These are phyloP conservation scores for Halichoerus grypus DNA, from an alignment of 2,113 vertebrate species.

Conservation along the genomic window DNA sequence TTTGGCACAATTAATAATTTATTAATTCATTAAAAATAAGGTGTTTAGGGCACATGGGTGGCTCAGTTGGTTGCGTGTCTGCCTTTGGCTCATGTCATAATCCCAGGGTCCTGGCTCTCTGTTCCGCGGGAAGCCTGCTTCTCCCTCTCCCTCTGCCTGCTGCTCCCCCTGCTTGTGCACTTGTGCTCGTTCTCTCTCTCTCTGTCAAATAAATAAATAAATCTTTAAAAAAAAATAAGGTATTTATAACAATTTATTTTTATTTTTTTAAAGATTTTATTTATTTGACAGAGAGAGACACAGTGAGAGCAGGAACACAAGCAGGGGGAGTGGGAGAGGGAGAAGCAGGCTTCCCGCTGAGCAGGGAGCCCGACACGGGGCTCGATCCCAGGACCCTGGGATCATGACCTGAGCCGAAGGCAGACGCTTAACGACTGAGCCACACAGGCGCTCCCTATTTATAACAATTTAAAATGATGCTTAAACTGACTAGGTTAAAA, in stretches of 20 bases:
- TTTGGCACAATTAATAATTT: slow-evolving; percentile 5
- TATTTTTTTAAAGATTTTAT: too few species aligned
- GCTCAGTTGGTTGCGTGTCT: not conserved
- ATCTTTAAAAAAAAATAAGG: too few species aligned
- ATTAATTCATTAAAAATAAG: slow-evolving; percentile 49
- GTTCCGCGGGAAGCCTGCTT: not conserved
- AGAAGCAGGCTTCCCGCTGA: too few species aligned
- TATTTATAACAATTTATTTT: not conserved
- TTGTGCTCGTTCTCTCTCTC: fast-evolving
- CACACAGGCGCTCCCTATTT: not conserved
- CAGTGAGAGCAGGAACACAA: too few species aligned
- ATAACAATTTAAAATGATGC: slow-evolving; percentile 45
- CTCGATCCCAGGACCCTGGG: too few species aligned
- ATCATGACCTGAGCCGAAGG: too few species aligned
- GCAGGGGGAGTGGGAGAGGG: too few species aligned
- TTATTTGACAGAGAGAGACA: too few species aligned
- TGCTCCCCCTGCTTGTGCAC: not conserved
- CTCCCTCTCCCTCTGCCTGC: not conserved
- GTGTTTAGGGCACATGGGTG: too few species aligned
- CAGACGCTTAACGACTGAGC: too few species aligned
- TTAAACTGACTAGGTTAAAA: slow-evolving; percentile 31
- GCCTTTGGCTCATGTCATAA: not conserved
- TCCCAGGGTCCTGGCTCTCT: not conserved
- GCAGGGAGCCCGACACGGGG: too few species aligned
- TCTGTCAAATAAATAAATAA: too few species aligned